Conservation (phyloP, 2,888 invertebrate species). For the Lycocerus yunnanus region DNA sequence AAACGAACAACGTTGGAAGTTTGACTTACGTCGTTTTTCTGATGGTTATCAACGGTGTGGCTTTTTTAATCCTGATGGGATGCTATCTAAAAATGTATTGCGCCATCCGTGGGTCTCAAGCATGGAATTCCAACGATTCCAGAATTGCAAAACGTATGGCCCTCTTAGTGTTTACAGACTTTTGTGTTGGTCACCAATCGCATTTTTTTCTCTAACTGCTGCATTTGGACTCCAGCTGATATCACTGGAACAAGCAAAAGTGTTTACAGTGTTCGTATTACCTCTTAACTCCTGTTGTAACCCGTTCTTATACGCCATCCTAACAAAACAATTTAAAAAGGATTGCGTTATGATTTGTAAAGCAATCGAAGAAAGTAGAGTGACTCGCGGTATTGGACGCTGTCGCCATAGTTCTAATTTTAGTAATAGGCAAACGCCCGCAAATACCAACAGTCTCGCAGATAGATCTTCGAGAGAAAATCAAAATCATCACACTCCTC, state of each 20-base stretch:
- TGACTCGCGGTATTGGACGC: slow-evolving; percentile 84
- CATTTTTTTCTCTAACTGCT: slow-evolving; percentile 92
- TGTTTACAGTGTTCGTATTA: slow-evolving; percentile 93
- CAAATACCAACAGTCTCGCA: slow-evolving; percentile 82
- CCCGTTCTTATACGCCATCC: slow-evolving; percentile 96
- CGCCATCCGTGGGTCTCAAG: slow-evolving; percentile 94
- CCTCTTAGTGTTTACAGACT: slow-evolving; percentile 93
- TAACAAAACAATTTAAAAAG: slow-evolving; percentile 97
- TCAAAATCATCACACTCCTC: slow-evolving; percentile 61
- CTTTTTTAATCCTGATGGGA: slow-evolving; percentile 92
- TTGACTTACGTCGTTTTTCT: slow-evolving; percentile 88
- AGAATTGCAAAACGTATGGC: slow-evolving; percentile 97
- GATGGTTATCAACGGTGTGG: slow-evolving; percentile 90
- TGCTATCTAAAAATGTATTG: slow-evolving; percentile 98
- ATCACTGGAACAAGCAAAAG: slow-evolving; percentile 93
- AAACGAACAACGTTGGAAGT: slow-evolving; percentile 76
- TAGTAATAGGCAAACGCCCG: slow-evolving; percentile 85
- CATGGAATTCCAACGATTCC: slow-evolving; percentile 97
- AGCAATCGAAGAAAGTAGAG: slow-evolving; percentile 92
- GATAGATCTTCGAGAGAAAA: slow-evolving; percentile 79
- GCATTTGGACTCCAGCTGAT: slow-evolving; percentile 90
- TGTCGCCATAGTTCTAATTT: slow-evolving; percentile 87
- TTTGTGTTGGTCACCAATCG: slow-evolving; percentile 98
- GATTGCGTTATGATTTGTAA: slow-evolving; percentile 96
- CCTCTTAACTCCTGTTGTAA: slow-evolving; percentile 97